Conservation (phyloP, 2,888 invertebrate species). For the Helicoverpa assulta region DNA sequence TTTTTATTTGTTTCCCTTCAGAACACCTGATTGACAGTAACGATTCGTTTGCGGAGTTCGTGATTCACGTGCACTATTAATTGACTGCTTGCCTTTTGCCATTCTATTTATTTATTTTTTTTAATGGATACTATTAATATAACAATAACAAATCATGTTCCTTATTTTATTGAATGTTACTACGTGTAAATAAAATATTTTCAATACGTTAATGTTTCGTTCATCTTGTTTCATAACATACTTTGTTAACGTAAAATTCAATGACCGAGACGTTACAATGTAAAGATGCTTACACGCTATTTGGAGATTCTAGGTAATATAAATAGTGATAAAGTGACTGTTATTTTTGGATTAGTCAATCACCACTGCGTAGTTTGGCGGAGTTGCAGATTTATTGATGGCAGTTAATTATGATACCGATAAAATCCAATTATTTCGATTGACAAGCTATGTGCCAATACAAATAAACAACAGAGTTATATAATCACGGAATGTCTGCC, state of each 20-base stretch:
- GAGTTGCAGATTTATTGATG: neutral
- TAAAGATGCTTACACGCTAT: slow-evolving; percentile 32
- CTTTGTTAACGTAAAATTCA: slow-evolving; percentile 12
- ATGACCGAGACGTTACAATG: slow-evolving; percentile 10
- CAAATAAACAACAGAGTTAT: slow-evolving; percentile 3
- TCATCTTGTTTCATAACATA: neutral
- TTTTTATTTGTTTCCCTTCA: slow-evolving; percentile 13
- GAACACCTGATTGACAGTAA: slow-evolving; percentile 24
- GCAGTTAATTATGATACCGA: neutral
- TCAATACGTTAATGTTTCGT: neutral
- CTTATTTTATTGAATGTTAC: neutral
- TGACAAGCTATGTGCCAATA: slow-evolving; percentile 3
- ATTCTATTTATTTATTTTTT: neutral
- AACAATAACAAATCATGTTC: neutral
- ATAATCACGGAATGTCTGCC: neutral
- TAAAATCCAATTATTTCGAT: neutral
- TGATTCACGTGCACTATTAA: too few species aligned
- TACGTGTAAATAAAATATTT: neutral
- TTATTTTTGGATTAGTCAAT: neutral
- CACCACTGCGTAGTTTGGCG: neutral
- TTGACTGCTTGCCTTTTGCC: neutral
- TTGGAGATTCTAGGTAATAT: neutral
- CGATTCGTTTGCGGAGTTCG: slow-evolving; percentile 16
- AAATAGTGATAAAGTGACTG: neutral
- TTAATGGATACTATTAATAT: too few species aligned